A percentile compares a stretch with the other conserved stretches of the same genome.
Conservation (phyloP, 1,140 invertebrate species). For the Dreissena polymorpha region DNA sequence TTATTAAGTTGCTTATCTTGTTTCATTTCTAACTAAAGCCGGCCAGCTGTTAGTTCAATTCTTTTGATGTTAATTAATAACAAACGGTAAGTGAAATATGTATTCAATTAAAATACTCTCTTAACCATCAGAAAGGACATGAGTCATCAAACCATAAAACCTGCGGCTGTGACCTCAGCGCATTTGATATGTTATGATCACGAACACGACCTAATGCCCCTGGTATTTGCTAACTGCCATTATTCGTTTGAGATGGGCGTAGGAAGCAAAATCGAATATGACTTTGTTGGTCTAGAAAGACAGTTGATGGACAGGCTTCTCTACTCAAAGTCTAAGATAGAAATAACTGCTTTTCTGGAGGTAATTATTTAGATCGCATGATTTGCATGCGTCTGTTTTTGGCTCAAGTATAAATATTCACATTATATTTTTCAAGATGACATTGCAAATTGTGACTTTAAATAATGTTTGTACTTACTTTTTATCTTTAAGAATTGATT, state of each 20-base stretch:
- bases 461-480: not conserved
- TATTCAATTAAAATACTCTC: not conserved
- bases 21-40: not conserved
- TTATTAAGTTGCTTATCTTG: not conserved
- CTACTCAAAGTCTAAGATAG: slow-evolving; percentile 61
- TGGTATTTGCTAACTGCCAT: slow-evolving; percentile 68
- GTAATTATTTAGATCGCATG: not conserved
- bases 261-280: slow-evolving; percentile 63
- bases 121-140: slow-evolving; percentile 5
- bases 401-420: not conserved
- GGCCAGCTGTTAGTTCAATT: not conserved
- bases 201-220: slow-evolving; percentile 64
- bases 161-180: slow-evolving; percentile 42
- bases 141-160: slow-evolving; percentile 33
- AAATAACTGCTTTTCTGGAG: slow-evolving; percentile 23
- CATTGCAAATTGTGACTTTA: not conserved
- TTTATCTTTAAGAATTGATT: not conserved
- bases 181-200: slow-evolving; percentile 66
- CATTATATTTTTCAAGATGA: not conserved
- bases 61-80: no score
- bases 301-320: slow-evolving; percentile 65
- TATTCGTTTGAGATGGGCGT: slow-evolving; percentile 68
- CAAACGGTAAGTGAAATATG: not conserved
- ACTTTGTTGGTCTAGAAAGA: slow-evolving; percentile 65
- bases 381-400: not conserved